Conservation (phyloP, 2,888 invertebrate genomes). For the Archips xylosteana region DNA sequence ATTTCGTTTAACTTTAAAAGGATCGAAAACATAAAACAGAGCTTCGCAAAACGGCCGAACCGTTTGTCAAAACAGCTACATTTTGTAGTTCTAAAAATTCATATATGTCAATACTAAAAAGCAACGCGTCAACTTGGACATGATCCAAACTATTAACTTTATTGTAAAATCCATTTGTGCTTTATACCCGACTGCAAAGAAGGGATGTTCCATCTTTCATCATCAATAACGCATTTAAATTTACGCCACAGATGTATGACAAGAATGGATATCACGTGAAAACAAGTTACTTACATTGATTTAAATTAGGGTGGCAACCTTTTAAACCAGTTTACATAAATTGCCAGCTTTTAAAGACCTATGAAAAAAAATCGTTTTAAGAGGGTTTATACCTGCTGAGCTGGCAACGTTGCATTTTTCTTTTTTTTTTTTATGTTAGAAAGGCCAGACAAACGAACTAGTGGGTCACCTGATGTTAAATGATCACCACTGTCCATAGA, state of each 20-base stretch:
- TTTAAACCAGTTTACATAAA: too few relatives aligned
- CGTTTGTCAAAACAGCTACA: conserved; percentile 11
- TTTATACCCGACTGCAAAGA: neutral
- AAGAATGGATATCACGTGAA: too few relatives aligned
- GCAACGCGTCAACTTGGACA: conserved; percentile 4
- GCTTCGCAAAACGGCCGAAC: conserved; percentile 12
- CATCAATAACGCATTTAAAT: conserved; percentile 5
- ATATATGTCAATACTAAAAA: conserved; percentile 32
- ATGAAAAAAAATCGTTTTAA: too few relatives aligned
- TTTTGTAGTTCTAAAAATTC: conserved; percentile 14
- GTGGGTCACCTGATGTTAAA: too few relatives aligned
- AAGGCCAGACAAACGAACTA: too few relatives aligned
- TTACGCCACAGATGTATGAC: neutral
- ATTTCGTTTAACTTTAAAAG: conserved; percentile 15
- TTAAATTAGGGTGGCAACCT: too few relatives aligned
- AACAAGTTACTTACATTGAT: too few relatives aligned
- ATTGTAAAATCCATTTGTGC: conserved; percentile 29
- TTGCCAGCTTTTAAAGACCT: too few relatives aligned
- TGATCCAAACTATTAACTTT: conserved; percentile 14
- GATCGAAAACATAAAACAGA: conserved; percentile 23
- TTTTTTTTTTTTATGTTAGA: too few relatives aligned
- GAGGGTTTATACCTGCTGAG: too few relatives aligned
- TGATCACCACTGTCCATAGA: too few relatives aligned
- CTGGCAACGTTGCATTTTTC: too few relatives aligned
- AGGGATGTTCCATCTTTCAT: neutral